Conservation (phyloP, 2,888 invertebrate species). For the Brachyptera putata region DNA sequence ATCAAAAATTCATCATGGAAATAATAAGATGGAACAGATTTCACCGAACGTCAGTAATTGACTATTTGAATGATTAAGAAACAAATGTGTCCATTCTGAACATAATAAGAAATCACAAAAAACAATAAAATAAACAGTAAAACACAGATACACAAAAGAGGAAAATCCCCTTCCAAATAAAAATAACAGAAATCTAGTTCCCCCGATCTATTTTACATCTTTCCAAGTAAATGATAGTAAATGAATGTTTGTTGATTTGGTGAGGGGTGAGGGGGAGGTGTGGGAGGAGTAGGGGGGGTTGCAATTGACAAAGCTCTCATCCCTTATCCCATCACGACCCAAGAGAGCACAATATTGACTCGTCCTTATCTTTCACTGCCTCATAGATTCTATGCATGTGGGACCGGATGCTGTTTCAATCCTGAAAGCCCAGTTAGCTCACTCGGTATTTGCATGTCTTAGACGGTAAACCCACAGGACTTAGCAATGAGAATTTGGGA, state of each 20-base stretch:
- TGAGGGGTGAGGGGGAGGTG: background rate
- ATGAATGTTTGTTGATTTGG: background rate
- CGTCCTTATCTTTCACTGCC: constrained; percentile 15
- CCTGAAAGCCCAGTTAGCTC: background rate
- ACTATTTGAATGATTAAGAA: too few relatives aligned
- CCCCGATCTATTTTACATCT: constrained; percentile 13
- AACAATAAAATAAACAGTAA: background rate
- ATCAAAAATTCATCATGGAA: too few relatives aligned
- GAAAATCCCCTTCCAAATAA: background rate
- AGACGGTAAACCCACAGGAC: background rate
- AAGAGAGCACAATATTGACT: constrained; percentile 13
- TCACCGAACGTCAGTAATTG: too few relatives aligned
- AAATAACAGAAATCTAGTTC: background rate
- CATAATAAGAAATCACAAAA: too few relatives aligned
- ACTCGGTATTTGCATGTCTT: constrained; percentile 18
- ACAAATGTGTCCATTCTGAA: too few relatives aligned
- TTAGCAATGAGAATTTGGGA: background rate
- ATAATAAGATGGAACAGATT: too few relatives aligned
- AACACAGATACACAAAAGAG: background rate
- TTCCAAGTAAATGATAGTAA: constrained; percentile 20
- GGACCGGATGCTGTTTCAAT: constrained; percentile 1
- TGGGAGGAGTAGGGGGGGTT: background rate
- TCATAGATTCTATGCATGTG: background rate
- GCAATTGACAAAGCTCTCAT: constrained; percentile 3
- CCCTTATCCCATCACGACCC: background rate